A percentile compares a stretch with the other conserved stretches of the same genome.
These are phyloP conservation scores for Tyrannus savana DNA, from an alignment of 2,113 vertebrate genomes.

Conservation along the genomic window DNA sequence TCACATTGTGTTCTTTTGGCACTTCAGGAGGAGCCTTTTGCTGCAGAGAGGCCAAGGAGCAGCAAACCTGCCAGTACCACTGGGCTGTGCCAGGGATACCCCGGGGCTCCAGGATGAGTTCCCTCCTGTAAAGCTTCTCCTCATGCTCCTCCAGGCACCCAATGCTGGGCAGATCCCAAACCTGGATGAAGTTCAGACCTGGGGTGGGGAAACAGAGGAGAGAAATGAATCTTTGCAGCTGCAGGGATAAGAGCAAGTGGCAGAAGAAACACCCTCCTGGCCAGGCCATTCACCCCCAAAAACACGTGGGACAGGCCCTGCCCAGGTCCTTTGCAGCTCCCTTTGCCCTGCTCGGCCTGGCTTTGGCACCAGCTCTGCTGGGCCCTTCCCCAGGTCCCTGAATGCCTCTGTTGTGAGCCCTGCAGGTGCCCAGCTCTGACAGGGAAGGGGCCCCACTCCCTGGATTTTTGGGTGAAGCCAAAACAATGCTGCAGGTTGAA, in stretches of 20 bases:
- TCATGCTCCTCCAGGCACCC: rapidly evolving
- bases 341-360: not conserved
- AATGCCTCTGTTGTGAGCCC: not conserved
- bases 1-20: rapidly evolving
- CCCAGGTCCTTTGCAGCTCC: not conserved
- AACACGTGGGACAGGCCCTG: not conserved
- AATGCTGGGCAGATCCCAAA: not conserved
- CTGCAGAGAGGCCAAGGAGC: not conserved
- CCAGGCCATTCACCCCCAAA: not conserved
- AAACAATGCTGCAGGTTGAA: too few relatives aligned
- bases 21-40: not conserved
- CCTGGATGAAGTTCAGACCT: not conserved
- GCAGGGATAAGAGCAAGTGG: not conserved
- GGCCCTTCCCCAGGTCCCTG: not conserved
- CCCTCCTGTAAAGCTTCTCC: rapidly evolving
- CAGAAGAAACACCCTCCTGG: not conserved
- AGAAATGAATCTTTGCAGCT: not conserved
- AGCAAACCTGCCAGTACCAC: not conserved
- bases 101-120: not conserved
- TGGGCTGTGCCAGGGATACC: not conserved
- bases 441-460: not conserved
- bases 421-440: not conserved
- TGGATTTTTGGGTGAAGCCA: not conserved
- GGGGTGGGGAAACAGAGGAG: not conserved
- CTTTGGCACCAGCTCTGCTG: not conserved